Conservation (phyloP, 53 echinoderm and acorn worm species). For the Zoroaster sp. region DNA sequence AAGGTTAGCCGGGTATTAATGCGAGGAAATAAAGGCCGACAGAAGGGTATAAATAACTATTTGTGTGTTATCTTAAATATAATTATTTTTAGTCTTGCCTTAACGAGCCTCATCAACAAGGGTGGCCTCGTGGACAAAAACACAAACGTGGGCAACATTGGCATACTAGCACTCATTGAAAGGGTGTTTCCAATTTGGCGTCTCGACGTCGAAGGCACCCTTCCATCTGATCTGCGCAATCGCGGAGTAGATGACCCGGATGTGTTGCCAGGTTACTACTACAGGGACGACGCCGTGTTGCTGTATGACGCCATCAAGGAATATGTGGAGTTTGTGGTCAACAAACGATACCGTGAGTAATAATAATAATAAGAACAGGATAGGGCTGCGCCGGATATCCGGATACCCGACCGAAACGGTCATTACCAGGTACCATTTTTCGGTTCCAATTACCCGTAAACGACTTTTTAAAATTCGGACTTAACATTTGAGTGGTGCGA, state of each 20-base stretch:
- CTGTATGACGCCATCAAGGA: slow-evolving; percentile 62
- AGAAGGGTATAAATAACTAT: too few relatives aligned
- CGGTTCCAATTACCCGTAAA: too few relatives aligned
- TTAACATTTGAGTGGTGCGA: too few relatives aligned
- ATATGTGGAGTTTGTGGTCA: slow-evolving; percentile 75
- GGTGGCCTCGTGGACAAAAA: slow-evolving; percentile 39
- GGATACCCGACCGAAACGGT: too few relatives aligned
- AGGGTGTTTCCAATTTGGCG: slow-evolving; percentile 36
- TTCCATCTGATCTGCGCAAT: slow-evolving; percentile 38
- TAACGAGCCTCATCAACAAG: not conserved
- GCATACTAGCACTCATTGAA: not conserved
- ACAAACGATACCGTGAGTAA: slow-evolving; percentile 66
- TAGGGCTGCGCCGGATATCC: too few relatives aligned
- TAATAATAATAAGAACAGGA: not conserved
- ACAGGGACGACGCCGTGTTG: slow-evolving; percentile 56
- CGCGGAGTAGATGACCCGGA: slow-evolving; percentile 59
- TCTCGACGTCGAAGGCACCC: slow-evolving; percentile 50
- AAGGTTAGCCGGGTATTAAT: not conserved
- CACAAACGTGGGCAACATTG: not conserved
- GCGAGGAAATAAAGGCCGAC: too few relatives aligned
- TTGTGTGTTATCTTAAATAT: not conserved
- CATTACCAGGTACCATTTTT: too few relatives aligned
- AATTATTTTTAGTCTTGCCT: not conserved
- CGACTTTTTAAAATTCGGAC: too few relatives aligned
- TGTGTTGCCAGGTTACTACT: slow-evolving; percentile 50